Evolutionary conservation across 2,797 vertebrate species (phyloP).

Genomic region (Perodicticus potto): DNA sequence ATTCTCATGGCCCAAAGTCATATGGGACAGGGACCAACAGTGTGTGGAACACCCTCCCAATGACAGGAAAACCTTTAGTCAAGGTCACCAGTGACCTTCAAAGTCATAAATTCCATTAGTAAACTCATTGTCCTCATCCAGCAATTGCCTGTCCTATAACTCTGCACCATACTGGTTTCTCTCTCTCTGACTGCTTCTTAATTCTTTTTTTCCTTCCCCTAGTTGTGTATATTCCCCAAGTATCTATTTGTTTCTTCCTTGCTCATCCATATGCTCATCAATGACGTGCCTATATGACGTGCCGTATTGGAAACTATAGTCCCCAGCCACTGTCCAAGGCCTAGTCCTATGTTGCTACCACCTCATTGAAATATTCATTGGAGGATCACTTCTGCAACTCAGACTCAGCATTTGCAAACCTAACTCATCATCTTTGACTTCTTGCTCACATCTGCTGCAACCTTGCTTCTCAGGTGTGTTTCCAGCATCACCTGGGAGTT

Average conservation of each 20-base stretch:
- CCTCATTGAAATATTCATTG: not conserved
- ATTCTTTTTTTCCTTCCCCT: not conserved
- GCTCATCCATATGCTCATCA: not conserved
- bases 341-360: not conserved
- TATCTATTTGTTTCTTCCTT: not conserved
- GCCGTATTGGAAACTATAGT: not conserved
- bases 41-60: not conserved
- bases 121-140: not conserved
- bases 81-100: not conserved
- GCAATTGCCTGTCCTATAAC: not conserved
- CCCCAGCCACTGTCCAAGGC: not conserved
- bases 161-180: not conserved
- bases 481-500: not conserved
- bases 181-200: not conserved
- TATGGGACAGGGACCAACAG: not conserved
- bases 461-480: not conserved
- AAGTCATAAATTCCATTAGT: not conserved
- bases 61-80: not conserved
- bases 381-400: not conserved
- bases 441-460: not conserved
- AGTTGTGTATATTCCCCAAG: not conserved
- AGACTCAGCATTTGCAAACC: conserved; percentile 4
- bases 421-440: not conserved
- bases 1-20: not conserved
- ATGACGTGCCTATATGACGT: not conserved